Conservation (phyloP, 2,797 vertebrate species). For the Myripristis jacobus region DNA sequence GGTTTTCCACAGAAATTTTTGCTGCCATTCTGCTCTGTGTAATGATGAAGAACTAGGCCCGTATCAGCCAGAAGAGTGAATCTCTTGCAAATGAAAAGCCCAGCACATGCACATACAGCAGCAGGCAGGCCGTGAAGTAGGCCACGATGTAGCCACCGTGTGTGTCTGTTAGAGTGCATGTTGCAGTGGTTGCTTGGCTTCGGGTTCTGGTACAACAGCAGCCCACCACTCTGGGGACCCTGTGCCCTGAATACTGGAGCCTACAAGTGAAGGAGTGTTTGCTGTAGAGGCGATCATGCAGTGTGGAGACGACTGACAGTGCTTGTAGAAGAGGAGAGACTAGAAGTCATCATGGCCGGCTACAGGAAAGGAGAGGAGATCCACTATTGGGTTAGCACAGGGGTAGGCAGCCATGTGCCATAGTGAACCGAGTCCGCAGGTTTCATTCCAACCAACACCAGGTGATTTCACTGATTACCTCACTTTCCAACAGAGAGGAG, state of each 20-base stretch:
- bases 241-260: slow-evolving; percentile 57
- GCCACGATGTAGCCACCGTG: slow-evolving; percentile 41
- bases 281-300: slow-evolving; percentile 25
- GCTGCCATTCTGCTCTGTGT: slow-evolving; percentile 58
- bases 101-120: slow-evolving; percentile 47
- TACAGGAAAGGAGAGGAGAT: slow-evolving; percentile 22
- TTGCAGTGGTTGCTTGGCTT: slow-evolving; percentile 32
- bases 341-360: not conserved
- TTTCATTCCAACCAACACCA: no score
- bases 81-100: slow-evolving; percentile 62
- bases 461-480: no score
- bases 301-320: slow-evolving; percentile 31
- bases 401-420: no score
- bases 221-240: slow-evolving; percentile 48
- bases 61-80: slow-evolving; percentile 55
- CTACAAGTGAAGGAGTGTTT: slow-evolving; percentile 25
- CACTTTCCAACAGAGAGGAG: no score
- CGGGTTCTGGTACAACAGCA: slow-evolving; percentile 49
- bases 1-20: slow-evolving; percentile 70
- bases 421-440: no score
- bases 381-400: slow-evolving; percentile 15
- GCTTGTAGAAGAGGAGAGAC: slow-evolving; percentile 30
- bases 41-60: slow-evolving; percentile 74
- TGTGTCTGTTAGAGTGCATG: not conserved
- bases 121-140: slow-evolving; percentile 48